Conservation (phyloP, 30 jellyfish, hydroid and myxozoan species). For the Hydractinia echinata region DNA sequence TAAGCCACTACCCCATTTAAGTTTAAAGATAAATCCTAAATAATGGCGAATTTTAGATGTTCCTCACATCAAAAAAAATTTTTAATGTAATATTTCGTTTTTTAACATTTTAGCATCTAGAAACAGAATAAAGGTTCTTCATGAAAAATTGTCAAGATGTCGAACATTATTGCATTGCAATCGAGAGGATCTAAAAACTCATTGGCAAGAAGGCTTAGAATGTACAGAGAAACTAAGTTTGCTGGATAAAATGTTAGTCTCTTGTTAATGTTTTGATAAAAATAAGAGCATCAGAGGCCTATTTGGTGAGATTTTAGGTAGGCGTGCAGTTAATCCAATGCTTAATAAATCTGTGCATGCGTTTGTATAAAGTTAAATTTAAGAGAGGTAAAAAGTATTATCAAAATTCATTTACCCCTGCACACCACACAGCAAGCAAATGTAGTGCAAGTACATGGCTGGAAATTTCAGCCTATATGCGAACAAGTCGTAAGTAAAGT, state of each 20-base stretch:
- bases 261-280: background rate
- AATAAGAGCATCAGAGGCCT: background rate
- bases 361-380: background rate
- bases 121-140: slow-evolving; percentile 43
- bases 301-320: too few relatives aligned
- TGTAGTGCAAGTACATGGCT: too few relatives aligned
- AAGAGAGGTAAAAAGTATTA: too few relatives aligned
- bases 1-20: too few relatives aligned
- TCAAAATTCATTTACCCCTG: too few relatives aligned
- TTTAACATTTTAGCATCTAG: slow-evolving; percentile 20
- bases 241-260: slow-evolving; percentile 71
- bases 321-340: background rate
- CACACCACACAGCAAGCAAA: too few relatives aligned
- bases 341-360: background rate
- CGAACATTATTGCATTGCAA: slow-evolving; percentile 74
- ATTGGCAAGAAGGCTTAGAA: slow-evolving; percentile 98
- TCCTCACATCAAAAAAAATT: too few relatives aligned
- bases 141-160: slow-evolving; percentile 78
- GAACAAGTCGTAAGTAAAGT: too few relatives aligned
- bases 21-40: too few relatives aligned
- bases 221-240: slow-evolving; percentile 74
- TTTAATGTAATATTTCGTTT: too few relatives aligned
- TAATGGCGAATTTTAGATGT: too few relatives aligned
- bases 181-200: slow-evolving; percentile 82
- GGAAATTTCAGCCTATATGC: too few relatives aligned